phyloP scores from a whole-genome alignment of 2,888 invertebrate genomes.

The Urechis unicinctus region DNA sequence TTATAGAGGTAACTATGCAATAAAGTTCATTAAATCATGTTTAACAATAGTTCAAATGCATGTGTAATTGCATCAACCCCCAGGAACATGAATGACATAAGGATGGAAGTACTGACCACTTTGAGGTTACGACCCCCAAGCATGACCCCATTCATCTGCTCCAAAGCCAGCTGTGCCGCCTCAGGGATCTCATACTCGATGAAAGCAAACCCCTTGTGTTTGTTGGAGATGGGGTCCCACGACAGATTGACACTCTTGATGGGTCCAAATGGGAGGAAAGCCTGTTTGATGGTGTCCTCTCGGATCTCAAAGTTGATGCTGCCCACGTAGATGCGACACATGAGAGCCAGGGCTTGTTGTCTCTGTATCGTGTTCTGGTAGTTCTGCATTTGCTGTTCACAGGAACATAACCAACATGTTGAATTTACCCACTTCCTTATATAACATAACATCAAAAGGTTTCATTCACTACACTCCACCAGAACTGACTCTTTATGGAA shows the following conservation, averaged over 20 bases:
- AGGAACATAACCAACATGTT: too few relatives aligned
- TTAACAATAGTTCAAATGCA: too few relatives aligned
- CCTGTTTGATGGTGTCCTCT: constrained; percentile 94
- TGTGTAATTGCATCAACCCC: too few relatives aligned
- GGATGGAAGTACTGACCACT: too few relatives aligned
- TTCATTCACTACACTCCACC: too few relatives aligned
- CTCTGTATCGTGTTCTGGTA: constrained; percentile 72
- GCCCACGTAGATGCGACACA: constrained; percentile 97
- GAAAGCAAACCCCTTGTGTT: constrained; percentile 99
- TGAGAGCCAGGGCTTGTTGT: constrained; percentile 74
- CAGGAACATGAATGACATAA: too few relatives aligned
- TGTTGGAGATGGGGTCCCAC: constrained; percentile 95
- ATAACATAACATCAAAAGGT: too few relatives aligned
- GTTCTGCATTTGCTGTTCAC: constrained; percentile 63
- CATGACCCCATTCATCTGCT: constrained; percentile 99
- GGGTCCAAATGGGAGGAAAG: constrained; percentile 96
- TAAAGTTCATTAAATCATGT: too few relatives aligned
- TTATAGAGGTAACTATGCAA: too few relatives aligned
- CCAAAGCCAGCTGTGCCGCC: constrained; percentile 93
- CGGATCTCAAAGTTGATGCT: constrained; percentile 98
- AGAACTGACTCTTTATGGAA: too few relatives aligned
- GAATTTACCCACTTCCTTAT: too few relatives aligned
- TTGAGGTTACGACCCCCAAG: constrained; percentile 95
- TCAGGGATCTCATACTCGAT: constrained; percentile 99
- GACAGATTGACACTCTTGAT: constrained; percentile 99